Evolutionary conservation across 2,113 vertebrate genomes (phyloP).

Genomic region (Montifringilla adamsi): DNA sequence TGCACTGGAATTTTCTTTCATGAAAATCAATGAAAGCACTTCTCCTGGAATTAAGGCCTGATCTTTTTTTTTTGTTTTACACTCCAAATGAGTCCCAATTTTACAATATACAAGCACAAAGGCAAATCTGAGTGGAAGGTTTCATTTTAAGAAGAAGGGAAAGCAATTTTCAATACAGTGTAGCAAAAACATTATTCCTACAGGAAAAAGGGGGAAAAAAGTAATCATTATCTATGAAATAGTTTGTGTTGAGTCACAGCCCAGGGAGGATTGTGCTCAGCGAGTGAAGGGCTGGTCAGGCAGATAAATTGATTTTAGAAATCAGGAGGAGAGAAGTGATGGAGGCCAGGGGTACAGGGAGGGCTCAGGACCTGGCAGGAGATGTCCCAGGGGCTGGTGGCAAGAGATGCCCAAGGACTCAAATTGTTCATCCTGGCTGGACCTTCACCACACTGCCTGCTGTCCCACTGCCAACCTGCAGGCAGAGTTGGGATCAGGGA

Average conservation of each 20-base stretch:
- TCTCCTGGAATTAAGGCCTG: conserved; percentile 25
- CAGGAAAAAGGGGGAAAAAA: background rate
- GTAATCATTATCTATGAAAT: conserved; percentile 38
- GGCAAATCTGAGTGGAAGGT: conserved; percentile 21
- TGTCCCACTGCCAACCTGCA: background rate
- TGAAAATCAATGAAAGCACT: conserved; percentile 49
- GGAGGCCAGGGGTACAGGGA: background rate
- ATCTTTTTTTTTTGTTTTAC: conserved; percentile 19
- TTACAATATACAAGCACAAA: conserved; percentile 13
- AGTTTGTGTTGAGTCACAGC: conserved; percentile 24
- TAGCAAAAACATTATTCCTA: conserved; percentile 38
- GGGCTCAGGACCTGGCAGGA: background rate
- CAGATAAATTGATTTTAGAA: background rate
- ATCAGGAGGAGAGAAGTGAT: background rate
- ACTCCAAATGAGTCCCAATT: conserved; percentile 16
- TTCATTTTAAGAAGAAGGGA: conserved; percentile 42
- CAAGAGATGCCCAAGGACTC: background rate
- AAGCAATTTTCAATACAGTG: conserved; percentile 19
- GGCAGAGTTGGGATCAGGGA: background rate
- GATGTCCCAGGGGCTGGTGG: background rate
- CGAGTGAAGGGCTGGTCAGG: background rate
- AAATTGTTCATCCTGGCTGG: no score
- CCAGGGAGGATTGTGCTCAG: background rate
- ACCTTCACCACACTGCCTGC: background rate
- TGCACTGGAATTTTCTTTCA: conserved; percentile 45